Percentiles rank a stretch among this genome's conserved stretches.
Conservation (phyloP, 2,113 vertebrate genomes). For the Daubentonia madagascariensis region DNA sequence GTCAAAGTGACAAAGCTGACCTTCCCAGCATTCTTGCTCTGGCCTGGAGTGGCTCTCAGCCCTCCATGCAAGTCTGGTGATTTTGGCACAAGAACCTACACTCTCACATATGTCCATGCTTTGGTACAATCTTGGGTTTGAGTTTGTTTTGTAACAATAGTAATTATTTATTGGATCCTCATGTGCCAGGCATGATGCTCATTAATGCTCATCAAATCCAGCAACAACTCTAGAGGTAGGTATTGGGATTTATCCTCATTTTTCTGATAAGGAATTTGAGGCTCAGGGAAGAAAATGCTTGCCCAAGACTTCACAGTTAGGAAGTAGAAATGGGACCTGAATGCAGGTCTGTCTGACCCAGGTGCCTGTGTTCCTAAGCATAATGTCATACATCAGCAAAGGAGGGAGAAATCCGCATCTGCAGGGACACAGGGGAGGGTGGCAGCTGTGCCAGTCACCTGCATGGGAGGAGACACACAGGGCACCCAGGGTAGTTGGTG, state of each 20-base stretch:
- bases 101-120: not conserved
- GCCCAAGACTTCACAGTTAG: not conserved
- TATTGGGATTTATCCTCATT: not conserved
- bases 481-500: no score
- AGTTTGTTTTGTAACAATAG: not conserved
- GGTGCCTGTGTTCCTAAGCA: not conserved
- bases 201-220: not conserved
- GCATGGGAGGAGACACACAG: not conserved
- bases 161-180: no score
- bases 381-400: not conserved
- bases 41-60: rapidly evolving
- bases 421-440: not conserved
- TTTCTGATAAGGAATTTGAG: not conserved
- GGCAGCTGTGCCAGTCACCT: not conserved
- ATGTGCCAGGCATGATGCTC: no score
- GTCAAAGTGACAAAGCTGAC: not conserved
- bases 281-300: not conserved
- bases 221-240: no score
- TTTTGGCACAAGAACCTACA: not conserved
- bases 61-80: not conserved
- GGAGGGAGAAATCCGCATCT: not conserved
- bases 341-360: not conserved
- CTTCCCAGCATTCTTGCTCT: not conserved
- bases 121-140: not conserved
- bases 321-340: not conserved